phyloP scores from a whole-genome alignment of 92 coral and sea anemone genomes.

The Epizoanthus stellaris region DNA sequence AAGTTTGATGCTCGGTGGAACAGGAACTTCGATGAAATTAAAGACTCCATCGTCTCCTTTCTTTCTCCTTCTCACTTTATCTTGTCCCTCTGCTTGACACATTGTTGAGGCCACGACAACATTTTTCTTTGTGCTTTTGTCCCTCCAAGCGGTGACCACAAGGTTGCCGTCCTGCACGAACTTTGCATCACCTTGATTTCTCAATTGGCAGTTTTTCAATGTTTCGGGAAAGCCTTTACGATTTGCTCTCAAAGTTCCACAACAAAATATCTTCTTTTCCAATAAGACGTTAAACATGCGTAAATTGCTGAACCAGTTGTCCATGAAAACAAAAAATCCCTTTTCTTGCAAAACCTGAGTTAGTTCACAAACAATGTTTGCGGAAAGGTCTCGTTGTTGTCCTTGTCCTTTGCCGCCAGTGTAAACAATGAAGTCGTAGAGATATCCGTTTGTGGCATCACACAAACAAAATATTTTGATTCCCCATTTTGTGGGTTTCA shows the following conservation, averaged over 20 bases:
- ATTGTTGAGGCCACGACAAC: constrained; percentile 18
- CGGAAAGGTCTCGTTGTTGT: neutral
- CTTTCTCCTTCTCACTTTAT: constrained; percentile 18
- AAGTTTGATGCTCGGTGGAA: neutral
- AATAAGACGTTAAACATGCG: constrained; percentile 17
- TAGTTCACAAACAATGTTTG: constrained; percentile 35
- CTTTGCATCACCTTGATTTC: constrained; percentile 31
- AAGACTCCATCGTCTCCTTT: constrained; percentile 14
- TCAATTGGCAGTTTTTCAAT: constrained; percentile 23
- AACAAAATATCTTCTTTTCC: constrained; percentile 15
- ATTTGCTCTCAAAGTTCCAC: constrained; percentile 46
- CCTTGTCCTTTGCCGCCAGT: neutral
- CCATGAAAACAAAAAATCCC: constrained; percentile 29
- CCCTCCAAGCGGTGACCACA: constrained; percentile 14
- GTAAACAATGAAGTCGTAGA: constrained; percentile 24
- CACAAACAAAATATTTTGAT: constrained; percentile 14
- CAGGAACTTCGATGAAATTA: constrained; percentile 5
- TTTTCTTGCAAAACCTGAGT: constrained; percentile 12
- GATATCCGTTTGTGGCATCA: constrained; percentile 34
- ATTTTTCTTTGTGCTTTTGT: constrained; percentile 8
- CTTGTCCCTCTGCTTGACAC: constrained; percentile 9
- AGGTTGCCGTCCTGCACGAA: neutral
- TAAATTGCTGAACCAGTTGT: constrained; percentile 32
- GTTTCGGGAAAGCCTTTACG: constrained; percentile 30
- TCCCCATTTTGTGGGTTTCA: constrained; percentile 17